Base-by-base conservation (phyloP, 1,140 invertebrate species). In the Trachymyrmex septentrionalis region DNA sequence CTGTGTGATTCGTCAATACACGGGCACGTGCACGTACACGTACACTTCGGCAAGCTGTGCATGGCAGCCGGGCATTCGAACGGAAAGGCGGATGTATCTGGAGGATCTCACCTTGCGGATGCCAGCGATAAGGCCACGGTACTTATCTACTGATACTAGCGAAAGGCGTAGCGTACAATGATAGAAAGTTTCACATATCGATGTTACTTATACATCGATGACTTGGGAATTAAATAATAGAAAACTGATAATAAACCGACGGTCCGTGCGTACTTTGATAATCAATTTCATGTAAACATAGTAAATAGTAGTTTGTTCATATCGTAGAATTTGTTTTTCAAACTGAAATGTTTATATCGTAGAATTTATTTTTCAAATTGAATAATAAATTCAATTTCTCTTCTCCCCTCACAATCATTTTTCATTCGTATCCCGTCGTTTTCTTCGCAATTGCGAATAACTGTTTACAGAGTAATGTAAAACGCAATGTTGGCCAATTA, bases 1-100 rank as follows among this genome's bases (percentile, higher is more conserved):
- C 73, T 90, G 90, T 90, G 80, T 86, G 87, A 88, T 87, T 76
- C 67, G 67, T 81, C 88, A 85, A 91, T 86, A 48, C 64, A 34
- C 55, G 14, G 10, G 38, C 34, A 85, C 73, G 59, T 16, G 3
- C 21, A n/a, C 16, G 14, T 30, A 10, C 12, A 30, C 14, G 19
- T n/a, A 24, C 14, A 55, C 72, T 66, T 78, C 27, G 61, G 24
- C 72, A 85, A 85, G 78, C 81, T 76, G 86, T 77, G 85, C 85
- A 72, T 82, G 76, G 71, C 88, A 53, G 78, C 72, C 63, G 86
- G 55, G 86, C 77, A 75, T 86, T 87, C 89, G 69, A 66, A 87
- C 85, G 87, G 85, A 89, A 90, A 87, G 88, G 44, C 67, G n/a
- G 34, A 34, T 80, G 57, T 82, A 73, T 87, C 86, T 87, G 30